Conservation (phyloP, 2,888 invertebrate genomes). For the Sicus ferrugineus region DNA sequence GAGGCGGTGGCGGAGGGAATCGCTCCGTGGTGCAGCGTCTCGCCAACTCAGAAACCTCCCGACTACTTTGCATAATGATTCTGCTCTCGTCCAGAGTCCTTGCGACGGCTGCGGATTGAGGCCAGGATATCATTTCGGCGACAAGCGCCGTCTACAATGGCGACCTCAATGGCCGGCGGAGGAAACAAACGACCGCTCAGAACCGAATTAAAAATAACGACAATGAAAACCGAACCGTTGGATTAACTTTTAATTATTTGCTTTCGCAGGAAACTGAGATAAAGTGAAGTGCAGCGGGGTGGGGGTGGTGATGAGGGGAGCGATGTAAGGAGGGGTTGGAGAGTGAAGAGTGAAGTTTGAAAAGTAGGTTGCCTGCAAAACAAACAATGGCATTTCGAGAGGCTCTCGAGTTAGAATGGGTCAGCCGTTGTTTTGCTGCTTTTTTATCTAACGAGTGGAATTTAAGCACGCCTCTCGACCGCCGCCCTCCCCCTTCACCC, state of each 20-base stretch:
- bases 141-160: background rate
- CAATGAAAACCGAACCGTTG: background rate
- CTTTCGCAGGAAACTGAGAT: background rate
- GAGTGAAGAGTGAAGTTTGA: background rate
- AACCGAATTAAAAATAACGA: constrained; percentile 13
- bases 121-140: constrained; percentile 9
- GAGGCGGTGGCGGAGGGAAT: no score
- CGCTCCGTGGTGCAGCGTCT: no score
- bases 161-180: background rate
- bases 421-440: background rate
- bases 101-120: background rate
- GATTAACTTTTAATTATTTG: constrained; percentile 26
- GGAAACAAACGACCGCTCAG: constrained; percentile 9
- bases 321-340: background rate
- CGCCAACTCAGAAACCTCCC: no score
- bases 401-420: background rate
- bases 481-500: background rate
- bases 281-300: background rate
- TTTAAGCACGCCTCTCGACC: background rate
- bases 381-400: background rate
- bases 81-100: background rate
- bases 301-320: no score
- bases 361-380: background rate
- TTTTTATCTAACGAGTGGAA: background rate
- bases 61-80: constrained; percentile 13